phyloP scores from a whole-genome alignment of 2,797 vertebrate genomes.

The Scyliorhinus canicula region DNA sequence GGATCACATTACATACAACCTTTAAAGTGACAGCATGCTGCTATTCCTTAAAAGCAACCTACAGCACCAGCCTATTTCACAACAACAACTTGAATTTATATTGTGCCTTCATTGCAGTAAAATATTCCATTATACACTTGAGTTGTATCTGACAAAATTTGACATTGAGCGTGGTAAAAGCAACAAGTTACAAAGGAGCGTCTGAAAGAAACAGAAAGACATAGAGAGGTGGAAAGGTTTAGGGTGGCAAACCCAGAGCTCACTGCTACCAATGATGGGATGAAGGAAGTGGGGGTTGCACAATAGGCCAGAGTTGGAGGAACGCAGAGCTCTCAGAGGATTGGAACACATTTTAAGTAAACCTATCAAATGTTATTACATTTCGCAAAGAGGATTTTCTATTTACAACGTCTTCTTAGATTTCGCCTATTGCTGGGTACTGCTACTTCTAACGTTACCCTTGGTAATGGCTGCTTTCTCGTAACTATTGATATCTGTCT shows the following conservation, averaged over 20 bases:
- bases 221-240: neutral
- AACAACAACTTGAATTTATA: too few relatives aligned
- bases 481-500: too few relatives aligned
- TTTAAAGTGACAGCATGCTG: too few relatives aligned
- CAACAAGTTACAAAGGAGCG: neutral
- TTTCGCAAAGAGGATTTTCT: neutral
- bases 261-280: neutral
- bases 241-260: neutral
- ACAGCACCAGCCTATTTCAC: too few relatives aligned
- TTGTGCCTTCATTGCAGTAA: too few relatives aligned
- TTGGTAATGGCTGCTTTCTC: neutral
- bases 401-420: neutral
- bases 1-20: too few relatives aligned
- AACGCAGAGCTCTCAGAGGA: neutral
- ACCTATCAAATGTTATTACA: neutral
- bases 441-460: neutral
- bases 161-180: neutral
- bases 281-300: neutral
- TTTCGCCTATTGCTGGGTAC: neutral
- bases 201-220: neutral
- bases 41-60: too few relatives aligned
- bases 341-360: neutral
- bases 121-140: neutral
- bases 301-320: neutral
- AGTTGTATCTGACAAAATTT: neutral